phyloP scores from a whole-genome alignment of 2,797 vertebrate genomes.

The Epinephelus awoara region DNA sequence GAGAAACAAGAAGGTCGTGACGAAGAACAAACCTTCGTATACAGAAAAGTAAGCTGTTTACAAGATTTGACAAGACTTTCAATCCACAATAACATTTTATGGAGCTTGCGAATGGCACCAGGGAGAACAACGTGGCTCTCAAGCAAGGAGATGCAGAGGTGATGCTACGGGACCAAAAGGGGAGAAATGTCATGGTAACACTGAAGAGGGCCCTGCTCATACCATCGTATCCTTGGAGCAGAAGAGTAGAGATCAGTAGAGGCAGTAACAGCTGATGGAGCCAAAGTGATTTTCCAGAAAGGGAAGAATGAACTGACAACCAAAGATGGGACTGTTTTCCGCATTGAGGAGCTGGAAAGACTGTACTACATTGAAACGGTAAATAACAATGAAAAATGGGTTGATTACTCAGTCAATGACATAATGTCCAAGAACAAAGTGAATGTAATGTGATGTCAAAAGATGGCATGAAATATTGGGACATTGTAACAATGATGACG shows the following conservation, averaged over 20 bases:
- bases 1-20: constrained; percentile 20
- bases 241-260: too few relatives aligned
- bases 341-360: too few relatives aligned
- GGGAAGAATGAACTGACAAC: neutral
- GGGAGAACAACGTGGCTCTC: constrained; percentile 15
- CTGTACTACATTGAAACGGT: too few relatives aligned
- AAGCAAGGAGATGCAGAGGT: neutral
- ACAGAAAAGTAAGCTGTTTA: neutral
- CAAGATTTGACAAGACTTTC: constrained; percentile 24
- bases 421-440: constrained; percentile 18
- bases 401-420: neutral
- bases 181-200: neutral
- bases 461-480: constrained; percentile 6
- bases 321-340: too few relatives aligned
- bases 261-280: constrained; percentile 30
- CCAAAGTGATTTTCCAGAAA: constrained; percentile 34
- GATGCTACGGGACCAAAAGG: neutral
- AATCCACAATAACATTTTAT: neutral
- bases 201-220: constrained; percentile 9
- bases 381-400: too few relatives aligned
- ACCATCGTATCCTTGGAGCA: constrained; percentile 17
- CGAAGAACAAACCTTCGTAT: constrained; percentile 24
- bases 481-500: constrained; percentile 47
- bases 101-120: constrained; percentile 16
- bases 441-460: constrained; percentile 31